A percentile compares a stretch with the other conserved stretches of the same genome.
Evolutionary conservation across 2,888 invertebrate species (phyloP).

Genomic region (Cataglyphis altisquamis): DNA sequence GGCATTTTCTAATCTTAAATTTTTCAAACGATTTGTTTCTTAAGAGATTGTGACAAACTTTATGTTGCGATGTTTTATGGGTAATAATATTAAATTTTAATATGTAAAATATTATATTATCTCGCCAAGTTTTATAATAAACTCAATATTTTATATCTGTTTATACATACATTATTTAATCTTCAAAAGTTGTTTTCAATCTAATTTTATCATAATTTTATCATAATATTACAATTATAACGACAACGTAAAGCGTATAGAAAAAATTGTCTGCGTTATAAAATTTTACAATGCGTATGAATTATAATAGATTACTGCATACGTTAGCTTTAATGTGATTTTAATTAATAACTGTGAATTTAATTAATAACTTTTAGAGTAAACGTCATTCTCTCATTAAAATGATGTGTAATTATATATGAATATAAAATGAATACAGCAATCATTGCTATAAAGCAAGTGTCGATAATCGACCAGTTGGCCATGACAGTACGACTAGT

Average conservation of each 20-base stretch:
- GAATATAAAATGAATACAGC: constrained; percentile 31
- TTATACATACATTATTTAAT: neutral
- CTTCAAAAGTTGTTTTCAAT: neutral
- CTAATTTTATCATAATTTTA: neutral
- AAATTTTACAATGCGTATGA: constrained; percentile 24
- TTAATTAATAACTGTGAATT: constrained; percentile 45
- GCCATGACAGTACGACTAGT: neutral
- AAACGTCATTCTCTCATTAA: constrained; percentile 43
- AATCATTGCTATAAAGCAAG: constrained; percentile 14
- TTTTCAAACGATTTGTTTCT: neutral
- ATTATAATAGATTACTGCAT: constrained; percentile 27
- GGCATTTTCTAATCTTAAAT: neutral
- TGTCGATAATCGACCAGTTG: neutral
- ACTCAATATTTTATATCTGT: neutral
- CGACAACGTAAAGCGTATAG: neutral
- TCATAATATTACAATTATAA: constrained; percentile 6
- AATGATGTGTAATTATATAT: constrained; percentile 42
- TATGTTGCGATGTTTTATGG: neutral
- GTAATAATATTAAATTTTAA: neutral
- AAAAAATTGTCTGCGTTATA: constrained; percentile 23
- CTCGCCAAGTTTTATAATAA: neutral
- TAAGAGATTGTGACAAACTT: neutral
- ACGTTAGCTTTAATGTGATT: constrained; percentile 41
- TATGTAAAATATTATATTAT: neutral
- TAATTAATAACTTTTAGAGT: constrained; percentile 50